These are phyloP conservation scores for Colletes collaris DNA, from an alignment of 2,888 invertebrate species.

Conservation along the genomic window DNA sequence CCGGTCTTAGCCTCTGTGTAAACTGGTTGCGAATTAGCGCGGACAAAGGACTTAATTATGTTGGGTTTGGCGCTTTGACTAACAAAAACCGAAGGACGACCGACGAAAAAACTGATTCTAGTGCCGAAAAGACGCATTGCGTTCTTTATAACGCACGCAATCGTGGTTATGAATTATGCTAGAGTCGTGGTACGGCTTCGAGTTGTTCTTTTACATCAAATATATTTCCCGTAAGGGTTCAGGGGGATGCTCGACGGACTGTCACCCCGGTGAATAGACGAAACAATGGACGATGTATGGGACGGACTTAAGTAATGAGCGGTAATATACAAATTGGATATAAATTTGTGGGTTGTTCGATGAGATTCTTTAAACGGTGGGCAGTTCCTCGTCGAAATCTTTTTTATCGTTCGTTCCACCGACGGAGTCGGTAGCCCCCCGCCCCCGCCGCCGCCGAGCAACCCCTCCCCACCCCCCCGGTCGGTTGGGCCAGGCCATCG, in stretches of 20 bases:
- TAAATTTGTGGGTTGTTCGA: slow-evolving; percentile 76
- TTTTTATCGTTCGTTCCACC: slow-evolving; percentile 60
- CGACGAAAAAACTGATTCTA: slow-evolving; percentile 20
- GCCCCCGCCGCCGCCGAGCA: slow-evolving; percentile 3
- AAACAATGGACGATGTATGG: slow-evolving; percentile 57
- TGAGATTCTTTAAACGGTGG: slow-evolving; percentile 73
- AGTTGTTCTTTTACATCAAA: too few species aligned
- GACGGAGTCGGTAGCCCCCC: slow-evolving; percentile 62
- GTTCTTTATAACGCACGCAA: background rate
- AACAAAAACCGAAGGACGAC: slow-evolving; percentile 29
- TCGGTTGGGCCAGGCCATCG: slow-evolving; percentile 8
- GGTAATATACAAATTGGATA: slow-evolving; percentile 76
- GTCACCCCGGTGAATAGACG: slow-evolving; percentile 36
- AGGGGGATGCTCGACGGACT: slow-evolving; percentile 5
- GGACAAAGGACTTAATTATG: slow-evolving; percentile 67
- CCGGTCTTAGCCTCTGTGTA: slow-evolving; percentile 59
- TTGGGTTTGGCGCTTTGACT: slow-evolving; percentile 43
- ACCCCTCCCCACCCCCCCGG: slow-evolving; percentile 21
- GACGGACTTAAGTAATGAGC: slow-evolving; percentile 71
- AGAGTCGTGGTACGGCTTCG: too few species aligned
- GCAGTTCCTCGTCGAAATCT: slow-evolving; percentile 62
- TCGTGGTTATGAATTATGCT: too few species aligned
- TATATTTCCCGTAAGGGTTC: too few species aligned
- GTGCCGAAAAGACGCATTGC: background rate
- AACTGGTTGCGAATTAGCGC: slow-evolving; percentile 69